Evolutionary conservation across 35 echinoderm and acorn worm genomes (phyloP).

Genomic region (Lytechinus pictus): DNA sequence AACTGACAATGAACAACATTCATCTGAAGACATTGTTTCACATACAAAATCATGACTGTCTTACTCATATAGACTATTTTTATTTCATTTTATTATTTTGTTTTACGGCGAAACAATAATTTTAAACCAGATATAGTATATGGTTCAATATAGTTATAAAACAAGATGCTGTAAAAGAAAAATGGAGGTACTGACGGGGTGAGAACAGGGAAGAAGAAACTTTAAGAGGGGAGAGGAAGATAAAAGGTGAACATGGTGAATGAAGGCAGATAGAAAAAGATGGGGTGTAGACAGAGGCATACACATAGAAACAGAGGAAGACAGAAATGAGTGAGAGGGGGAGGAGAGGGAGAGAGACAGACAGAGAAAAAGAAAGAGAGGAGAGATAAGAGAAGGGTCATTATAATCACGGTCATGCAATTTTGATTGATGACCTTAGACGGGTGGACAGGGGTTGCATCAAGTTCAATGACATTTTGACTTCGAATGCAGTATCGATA

Average conservation of each 20-base stretch:
- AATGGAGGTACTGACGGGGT: too few species aligned
- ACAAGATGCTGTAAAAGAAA: background rate
- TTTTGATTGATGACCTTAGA: background rate
- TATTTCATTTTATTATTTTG: too few species aligned
- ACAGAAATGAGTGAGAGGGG: background rate
- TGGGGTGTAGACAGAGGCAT: background rate
- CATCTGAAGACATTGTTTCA: too few species aligned
- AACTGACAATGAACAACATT: too few species aligned
- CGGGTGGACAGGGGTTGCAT: background rate
- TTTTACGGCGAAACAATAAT: too few species aligned
- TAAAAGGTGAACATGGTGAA: background rate
- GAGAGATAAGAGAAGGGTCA: background rate
- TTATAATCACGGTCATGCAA: constrained; percentile 6
- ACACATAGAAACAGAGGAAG: background rate
- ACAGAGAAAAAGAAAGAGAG: background rate
- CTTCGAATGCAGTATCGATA: too few species aligned
- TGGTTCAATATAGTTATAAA: background rate
- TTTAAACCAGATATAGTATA: too few species aligned
- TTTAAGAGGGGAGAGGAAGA: background rate
- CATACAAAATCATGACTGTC: too few species aligned
- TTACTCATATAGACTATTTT: too few species aligned
- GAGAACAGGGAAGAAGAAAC: background rate
- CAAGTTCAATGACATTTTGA: background rate
- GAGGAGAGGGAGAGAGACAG: background rate
- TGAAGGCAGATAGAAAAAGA: too few species aligned